Base-by-base conservation (phyloP, 1,140 invertebrate genomes). In the Palaemon carinicauda region DNA sequence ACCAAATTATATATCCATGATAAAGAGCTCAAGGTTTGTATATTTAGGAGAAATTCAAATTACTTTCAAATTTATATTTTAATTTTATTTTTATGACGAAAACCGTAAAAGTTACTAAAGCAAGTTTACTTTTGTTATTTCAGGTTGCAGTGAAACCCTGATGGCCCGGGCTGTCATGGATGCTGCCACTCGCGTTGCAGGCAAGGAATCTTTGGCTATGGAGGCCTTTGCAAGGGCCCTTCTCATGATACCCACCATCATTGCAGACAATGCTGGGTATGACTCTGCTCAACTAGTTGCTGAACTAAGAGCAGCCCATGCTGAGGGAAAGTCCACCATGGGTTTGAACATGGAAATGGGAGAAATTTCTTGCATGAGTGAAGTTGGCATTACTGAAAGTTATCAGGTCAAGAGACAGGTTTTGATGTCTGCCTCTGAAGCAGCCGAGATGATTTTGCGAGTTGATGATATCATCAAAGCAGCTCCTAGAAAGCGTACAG, bases 191-290 rank as follows among this genome's bases (percentile, higher is more conserved):
- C 95, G 96, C 90, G 98, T 97, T n/a, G 93, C 98, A 24, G 98
- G 98, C 71, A 99, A 99, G 92, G 98, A 99, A 93, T 95, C 98
- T 24, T 95, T 99, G 29, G 98, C 99, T 2, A 98, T 99, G 93
- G 98, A 99, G 93, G 94, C 98, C 0, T 99, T 98, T 93, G 97
- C 97, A 29, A 94, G 94, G 88, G 97, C 99, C 50, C 92, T 97
- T 93, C 93, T 95, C 78, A 94, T 97, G 90, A 92, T 99, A 74
- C 99, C 99, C 4, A 98, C 96, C 33, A 96, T 96, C 74, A 99
- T 99, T 90, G 98, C 98, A 33, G 99, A 99, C 91, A 99, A 99
- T 93, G 99, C 96, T 89, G 98, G 99, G 80, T 99, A 97, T 91
- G 99, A 99, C 93, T 99, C 98, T 74, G 96, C 98, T 14, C 96